Percentiles rank a stretch among this genome's conserved stretches.
phyloP scores from a whole-genome alignment of 1,140 invertebrate genomes.

The Meloidogyne floridensis region DNA sequence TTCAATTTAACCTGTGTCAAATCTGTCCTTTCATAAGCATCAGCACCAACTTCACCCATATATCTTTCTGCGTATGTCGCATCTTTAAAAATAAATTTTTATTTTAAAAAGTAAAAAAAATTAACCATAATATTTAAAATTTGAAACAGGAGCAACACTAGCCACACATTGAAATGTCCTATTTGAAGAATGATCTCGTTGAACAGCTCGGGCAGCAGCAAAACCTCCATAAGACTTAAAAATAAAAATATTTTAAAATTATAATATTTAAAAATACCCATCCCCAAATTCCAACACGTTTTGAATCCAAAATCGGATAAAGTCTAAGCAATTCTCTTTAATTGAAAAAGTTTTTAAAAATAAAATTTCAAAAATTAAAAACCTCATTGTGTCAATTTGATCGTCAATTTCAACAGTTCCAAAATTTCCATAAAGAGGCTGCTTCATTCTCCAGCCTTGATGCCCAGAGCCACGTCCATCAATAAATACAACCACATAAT shows the following conservation, averaged over 20 bases:
- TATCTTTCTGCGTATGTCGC: conserved; percentile 65
- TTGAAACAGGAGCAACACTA: conserved; percentile 61
- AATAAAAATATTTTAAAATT: conserved; percentile 4
- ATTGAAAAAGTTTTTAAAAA: conserved; percentile 11
- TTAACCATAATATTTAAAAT: conserved; percentile 62
- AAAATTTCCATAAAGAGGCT: conserved; percentile 59
- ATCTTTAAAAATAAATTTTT: conserved; percentile 46
- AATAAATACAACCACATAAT: conserved; percentile 58
- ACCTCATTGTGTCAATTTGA: conserved; percentile 57
- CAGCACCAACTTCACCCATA: conserved; percentile 55
- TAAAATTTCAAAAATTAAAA: background rate
- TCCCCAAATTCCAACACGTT: conserved; percentile 59
- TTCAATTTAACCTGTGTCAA: conserved; percentile 20
- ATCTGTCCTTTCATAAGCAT: conserved; percentile 55
- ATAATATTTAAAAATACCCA: conserved; percentile 38
- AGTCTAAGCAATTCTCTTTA: conserved; percentile 49
- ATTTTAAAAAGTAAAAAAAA: background rate
- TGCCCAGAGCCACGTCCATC: conserved; percentile 59
- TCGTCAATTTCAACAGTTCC: conserved; percentile 65
- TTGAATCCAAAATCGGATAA: conserved; percentile 49
- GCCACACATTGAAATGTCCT: conserved; percentile 61
- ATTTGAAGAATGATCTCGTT: conserved; percentile 42
- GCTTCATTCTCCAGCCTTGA: conserved; percentile 56
- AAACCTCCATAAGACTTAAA: conserved; percentile 63
- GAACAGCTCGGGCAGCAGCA: conserved; percentile 50